Evolutionary conservation across 1,140 invertebrate genomes (phyloP), one percentile per base, ranked within the genome.

Genomic region (Harlomillsia oculata): DNA sequence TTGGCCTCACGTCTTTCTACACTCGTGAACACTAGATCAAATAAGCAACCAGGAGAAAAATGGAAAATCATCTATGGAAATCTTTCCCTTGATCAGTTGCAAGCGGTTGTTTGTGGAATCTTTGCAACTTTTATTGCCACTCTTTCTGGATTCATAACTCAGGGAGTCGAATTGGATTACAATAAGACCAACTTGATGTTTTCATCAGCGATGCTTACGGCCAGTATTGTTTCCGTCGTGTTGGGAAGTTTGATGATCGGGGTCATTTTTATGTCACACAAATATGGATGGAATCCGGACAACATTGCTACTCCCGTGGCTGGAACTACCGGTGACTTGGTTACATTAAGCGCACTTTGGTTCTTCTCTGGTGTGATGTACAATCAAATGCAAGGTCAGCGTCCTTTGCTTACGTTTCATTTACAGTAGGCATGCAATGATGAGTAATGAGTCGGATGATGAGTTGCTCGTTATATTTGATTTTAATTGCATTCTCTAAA

Each of bases 281-380:
- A 80, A 53, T 83, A 82, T 65, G 82, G 83, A 61, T 81, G 96
- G 65, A 97, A 97, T 74, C 94, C 94, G 0, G 95, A 98, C 71
- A 97, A 98, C 75, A 77, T 98, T 41, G 92, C 94, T 13, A 97
- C 94, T 8, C 95, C 94, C 0, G 79, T 97, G 26, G 94, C 94
- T 9, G 93, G 93, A 3, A 94, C 89, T 49, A 83, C 97, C 37
- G 93, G 93, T 0, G 93, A 97, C 70, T 80, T 97, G 2, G 87
- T 89, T 9, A 95, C 91, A 36, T 78, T 96, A 25, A 80, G 81
- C 14, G 76, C 93, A 5, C 73, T 96, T 1, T 82, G 89, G 1
- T 77, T 79, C 30, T 83, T 90, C 37, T 82, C 86, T 2, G 82
- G 81, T 18, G 70, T 80, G 39, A 77, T 89, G 39, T 89, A 29